Evolutionary conservation across 1,140 invertebrate species (phyloP), one percentile per base, ranked within the genome.

Genomic region (Odontomachus brunneus): DNA sequence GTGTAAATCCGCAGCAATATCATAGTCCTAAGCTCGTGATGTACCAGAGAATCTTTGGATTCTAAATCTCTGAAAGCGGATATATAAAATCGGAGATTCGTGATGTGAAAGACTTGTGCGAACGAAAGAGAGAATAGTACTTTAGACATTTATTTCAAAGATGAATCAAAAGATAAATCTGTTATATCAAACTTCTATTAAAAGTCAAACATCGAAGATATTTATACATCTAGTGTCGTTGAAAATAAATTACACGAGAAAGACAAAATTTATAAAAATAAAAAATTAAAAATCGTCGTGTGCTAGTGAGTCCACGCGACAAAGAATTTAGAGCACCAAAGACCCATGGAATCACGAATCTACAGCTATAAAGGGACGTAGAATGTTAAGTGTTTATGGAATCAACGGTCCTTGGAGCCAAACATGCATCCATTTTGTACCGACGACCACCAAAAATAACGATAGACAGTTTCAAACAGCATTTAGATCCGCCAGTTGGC

Each of bases 401-500:
- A 38, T 74, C 29, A 60, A 66, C n/a, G 66, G 66, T 65, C 19
- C 60, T 59, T 60, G 17, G 51, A 73, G 71, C 55, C 59, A 66
- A 48, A 24, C 2, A 44, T 69, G 55, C 51, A 17, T 22, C 29
- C 33, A 53, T 73, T 66, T 57, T 66, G 69, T 3, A 72, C 62
- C 49, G 59, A 60, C 55, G 33, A 38, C 29, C 60, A n/a, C 24
- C 26, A 19, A 22, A 82, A 69, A 69, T 62, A 75, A 82, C 24
- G 49, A 65, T 22, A 22, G 19, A 49, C 1, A n/a, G 9, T 55
- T 59, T 76, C 49, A 14, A 67, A 22, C 7, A 62, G 29, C 17
- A 66, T 83, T 90, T 62, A 92, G 59, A 92, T 91, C 33, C 86
- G 84, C 91, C 91, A 92, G 19, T 89, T 91, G 38, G 90, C 85